These are phyloP conservation scores for Omphaloscelis lunosa DNA, from an alignment of 2,888 invertebrate species.

Conservation along the genomic window DNA sequence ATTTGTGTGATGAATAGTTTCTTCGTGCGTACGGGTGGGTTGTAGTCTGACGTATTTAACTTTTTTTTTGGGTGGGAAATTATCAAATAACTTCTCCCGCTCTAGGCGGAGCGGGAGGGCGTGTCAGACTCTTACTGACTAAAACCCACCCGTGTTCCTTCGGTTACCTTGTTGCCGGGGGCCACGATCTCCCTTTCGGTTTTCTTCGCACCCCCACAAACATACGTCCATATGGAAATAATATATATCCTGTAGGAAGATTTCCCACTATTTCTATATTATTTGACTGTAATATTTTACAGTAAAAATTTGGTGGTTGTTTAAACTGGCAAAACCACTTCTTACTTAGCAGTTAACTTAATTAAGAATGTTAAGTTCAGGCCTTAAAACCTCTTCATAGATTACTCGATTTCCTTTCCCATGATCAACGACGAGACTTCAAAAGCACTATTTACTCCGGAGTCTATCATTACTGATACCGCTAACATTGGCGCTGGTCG, in stretches of 20 bases:
- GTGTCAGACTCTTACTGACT: too few species aligned
- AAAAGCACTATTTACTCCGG: constrained; percentile 2
- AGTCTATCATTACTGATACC: constrained; percentile 46
- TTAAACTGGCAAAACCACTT: neutral
- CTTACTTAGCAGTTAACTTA: too few species aligned
- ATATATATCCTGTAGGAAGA: constrained; percentile 3
- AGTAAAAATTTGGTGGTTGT: neutral
- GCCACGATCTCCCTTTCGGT: too few species aligned
- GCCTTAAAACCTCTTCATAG: neutral
- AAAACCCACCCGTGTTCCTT: too few species aligned
- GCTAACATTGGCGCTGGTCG: constrained; percentile 30
- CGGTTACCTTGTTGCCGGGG: too few species aligned
- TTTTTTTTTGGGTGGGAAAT: too few species aligned
- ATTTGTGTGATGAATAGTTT: neutral
- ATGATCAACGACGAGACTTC: neutral
- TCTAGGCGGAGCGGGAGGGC: too few species aligned
- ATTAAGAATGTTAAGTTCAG: neutral
- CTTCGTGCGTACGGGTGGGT: neutral
- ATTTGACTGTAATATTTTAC: neutral
- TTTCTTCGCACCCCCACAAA: too few species aligned
- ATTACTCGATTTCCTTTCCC: constrained; percentile 6
- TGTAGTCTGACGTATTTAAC: neutral
- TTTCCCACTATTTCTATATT: neutral
- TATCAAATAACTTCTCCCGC: too few species aligned
- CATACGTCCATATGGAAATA: neutral